phyloP scores from a whole-genome alignment of 2,888 invertebrate species.

The Lycia hirtaria region DNA sequence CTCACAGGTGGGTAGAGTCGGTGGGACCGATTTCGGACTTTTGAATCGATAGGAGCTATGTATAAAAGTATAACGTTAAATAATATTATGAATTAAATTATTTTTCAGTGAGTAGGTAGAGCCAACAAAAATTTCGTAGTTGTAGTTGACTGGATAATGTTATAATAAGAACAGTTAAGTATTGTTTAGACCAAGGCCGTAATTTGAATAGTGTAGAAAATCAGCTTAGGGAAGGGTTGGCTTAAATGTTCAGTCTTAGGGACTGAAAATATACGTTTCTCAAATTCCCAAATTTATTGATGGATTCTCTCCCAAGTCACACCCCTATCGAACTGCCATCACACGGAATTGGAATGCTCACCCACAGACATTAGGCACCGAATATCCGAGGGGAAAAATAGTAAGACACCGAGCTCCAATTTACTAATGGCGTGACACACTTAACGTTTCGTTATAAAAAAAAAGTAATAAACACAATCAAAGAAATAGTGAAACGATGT shows the following conservation, averaged over 20 bases:
- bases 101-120: no score
- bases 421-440: conserved; percentile 15
- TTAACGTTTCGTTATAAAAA: conserved; percentile 17
- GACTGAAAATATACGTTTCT: background rate
- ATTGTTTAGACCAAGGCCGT: no score
- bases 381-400: conserved; percentile 4
- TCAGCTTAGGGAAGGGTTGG: no score
- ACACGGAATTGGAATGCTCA: conserved; percentile 10
- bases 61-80: no score
- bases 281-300: conserved; percentile 18
- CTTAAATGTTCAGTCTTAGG: background rate
- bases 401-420: conserved; percentile 8
- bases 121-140: no score
- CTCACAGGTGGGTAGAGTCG: no score
- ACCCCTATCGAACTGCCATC: conserved; percentile 28
- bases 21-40: no score
- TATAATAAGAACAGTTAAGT: no score
- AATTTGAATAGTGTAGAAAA: no score
- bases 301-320: conserved; percentile 18
- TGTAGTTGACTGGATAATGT: no score
- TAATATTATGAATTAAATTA: no score
- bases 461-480: conserved; percentile 25
- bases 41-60: no score
- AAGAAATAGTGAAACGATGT: conserved; percentile 31
- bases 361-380: background rate